Conservation (phyloP, 2,797 vertebrate genomes). For the Eleutherodactylus coqui region DNA sequence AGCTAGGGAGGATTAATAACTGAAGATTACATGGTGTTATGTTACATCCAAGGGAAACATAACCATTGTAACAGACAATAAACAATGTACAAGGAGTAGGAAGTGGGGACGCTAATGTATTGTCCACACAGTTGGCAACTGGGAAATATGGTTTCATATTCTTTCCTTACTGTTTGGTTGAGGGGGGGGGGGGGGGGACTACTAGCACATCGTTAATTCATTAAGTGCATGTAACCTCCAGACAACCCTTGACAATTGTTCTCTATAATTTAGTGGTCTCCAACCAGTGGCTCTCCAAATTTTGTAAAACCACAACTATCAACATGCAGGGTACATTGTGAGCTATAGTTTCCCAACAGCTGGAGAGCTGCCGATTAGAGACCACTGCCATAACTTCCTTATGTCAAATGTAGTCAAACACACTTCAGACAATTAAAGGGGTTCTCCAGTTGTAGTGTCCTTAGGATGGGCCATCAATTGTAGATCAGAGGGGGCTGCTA, state of each 20-base stretch:
- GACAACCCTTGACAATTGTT: not conserved
- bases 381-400: too few relatives aligned
- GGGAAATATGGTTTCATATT: conserved; percentile 41
- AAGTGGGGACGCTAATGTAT: conserved; percentile 20
- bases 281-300: not conserved
- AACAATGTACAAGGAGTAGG: conserved; percentile 32
- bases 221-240: not conserved
- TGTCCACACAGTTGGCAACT: conserved; percentile 21
- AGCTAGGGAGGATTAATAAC: conserved; percentile 33
- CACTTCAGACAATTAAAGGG: too few relatives aligned
- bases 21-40: conserved; percentile 1
- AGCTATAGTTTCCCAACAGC: too few relatives aligned
- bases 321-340: too few relatives aligned
- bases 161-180: conserved; percentile 1
- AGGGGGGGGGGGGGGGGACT: too few relatives aligned
- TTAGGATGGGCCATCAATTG: too few relatives aligned
- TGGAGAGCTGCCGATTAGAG: too few relatives aligned
- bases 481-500: too few relatives aligned
- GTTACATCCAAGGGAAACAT: conserved; percentile 30
- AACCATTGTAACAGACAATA: conserved; percentile 26
- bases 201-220: not conserved
- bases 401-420: too few relatives aligned
- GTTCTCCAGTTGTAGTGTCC: too few relatives aligned
- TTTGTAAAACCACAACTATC: too few relatives aligned
- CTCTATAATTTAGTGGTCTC: not conserved